phyloP scores from a whole-genome alignment of 2,797 vertebrate genomes.

The Pangasius mekongensis region DNA sequence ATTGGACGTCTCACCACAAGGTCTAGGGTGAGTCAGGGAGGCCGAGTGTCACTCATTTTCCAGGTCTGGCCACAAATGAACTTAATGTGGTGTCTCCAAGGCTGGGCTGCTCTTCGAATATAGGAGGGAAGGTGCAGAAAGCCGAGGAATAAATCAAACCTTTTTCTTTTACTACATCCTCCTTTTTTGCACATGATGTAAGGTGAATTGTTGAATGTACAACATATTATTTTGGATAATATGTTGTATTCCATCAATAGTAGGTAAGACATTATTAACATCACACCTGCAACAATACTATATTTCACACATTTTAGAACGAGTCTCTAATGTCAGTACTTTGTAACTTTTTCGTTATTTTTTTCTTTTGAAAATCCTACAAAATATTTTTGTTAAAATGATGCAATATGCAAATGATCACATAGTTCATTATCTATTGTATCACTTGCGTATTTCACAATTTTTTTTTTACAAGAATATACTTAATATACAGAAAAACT shows the following conservation, averaged over 20 bases:
- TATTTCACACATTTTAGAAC: too few relatives aligned
- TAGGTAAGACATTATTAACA: not conserved
- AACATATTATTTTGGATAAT: not conserved
- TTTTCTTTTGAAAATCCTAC: too few relatives aligned
- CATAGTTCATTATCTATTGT: too few relatives aligned
- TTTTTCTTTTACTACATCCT: not conserved
- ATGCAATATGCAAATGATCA: too few relatives aligned
- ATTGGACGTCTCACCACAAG: constrained; percentile 63
- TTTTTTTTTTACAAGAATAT: too few relatives aligned
- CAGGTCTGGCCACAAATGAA: constrained; percentile 42
- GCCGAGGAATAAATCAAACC: not conserved
- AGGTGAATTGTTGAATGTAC: not conserved
- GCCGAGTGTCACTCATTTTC: constrained; percentile 57
- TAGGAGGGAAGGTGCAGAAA: constrained; percentile 37
- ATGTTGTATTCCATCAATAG: not conserved
- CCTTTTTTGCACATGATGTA: not conserved
- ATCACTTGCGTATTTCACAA: too few relatives aligned
- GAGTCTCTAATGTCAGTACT: too few relatives aligned
- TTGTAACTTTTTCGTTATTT: too few relatives aligned
- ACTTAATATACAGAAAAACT: too few relatives aligned
- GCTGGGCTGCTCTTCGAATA: constrained; percentile 17
- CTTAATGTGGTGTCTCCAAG: constrained; percentile 34
- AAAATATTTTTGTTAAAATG: too few relatives aligned
- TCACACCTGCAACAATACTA: not conserved
- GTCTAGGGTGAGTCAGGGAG: constrained; percentile 55